Evolutionary conservation across 1,140 invertebrate species (phyloP).

Genomic region (Drosophila albomicans): DNA sequence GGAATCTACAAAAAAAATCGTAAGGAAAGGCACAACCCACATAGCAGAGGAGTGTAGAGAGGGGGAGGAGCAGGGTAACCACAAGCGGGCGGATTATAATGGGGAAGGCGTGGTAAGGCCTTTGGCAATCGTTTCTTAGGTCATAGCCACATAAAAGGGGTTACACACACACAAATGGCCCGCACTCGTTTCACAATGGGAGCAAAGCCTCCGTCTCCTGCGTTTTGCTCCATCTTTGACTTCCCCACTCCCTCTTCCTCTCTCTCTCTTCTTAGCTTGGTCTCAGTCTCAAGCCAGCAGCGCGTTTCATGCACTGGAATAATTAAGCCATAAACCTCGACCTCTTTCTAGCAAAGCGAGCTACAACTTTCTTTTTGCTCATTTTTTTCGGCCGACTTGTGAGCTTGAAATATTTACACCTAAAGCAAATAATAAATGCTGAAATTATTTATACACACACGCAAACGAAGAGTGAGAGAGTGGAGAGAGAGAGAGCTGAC

Average conservation of each 20-base stretch:
- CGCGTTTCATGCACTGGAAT: conserved; percentile 77
- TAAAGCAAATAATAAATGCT: conserved; percentile 80
- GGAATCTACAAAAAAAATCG: conserved; percentile 30
- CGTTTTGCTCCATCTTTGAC: neutral
- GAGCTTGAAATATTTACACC: conserved; percentile 83
- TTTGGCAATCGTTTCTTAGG: conserved; percentile 52
- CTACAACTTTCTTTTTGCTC: conserved; percentile 42
- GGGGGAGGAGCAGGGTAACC: neutral
- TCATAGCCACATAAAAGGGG: conserved; percentile 51
- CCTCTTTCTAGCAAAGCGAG: conserved; percentile 60
- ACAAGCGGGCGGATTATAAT: conserved; percentile 23
- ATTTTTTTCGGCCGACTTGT: conserved; percentile 58
- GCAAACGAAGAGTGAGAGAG: neutral
- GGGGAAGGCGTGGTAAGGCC: conserved; percentile 18
- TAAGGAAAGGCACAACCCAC: conserved; percentile 28
- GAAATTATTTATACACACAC: conserved; percentile 68
- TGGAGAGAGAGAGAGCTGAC: conserved; percentile 18
- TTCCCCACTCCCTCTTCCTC: neutral
- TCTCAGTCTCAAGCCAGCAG: conserved; percentile 14
- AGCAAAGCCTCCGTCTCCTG: conserved; percentile 12
- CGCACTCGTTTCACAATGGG: conserved; percentile 30
- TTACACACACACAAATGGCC: conserved; percentile 20
- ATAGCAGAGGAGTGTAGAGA: neutral
- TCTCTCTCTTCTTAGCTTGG: neutral
- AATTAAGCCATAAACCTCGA: conserved; percentile 83